Evolutionary conservation across 2,888 invertebrate species (phyloP).

Genomic region (Taphrorychus bicolor): DNA sequence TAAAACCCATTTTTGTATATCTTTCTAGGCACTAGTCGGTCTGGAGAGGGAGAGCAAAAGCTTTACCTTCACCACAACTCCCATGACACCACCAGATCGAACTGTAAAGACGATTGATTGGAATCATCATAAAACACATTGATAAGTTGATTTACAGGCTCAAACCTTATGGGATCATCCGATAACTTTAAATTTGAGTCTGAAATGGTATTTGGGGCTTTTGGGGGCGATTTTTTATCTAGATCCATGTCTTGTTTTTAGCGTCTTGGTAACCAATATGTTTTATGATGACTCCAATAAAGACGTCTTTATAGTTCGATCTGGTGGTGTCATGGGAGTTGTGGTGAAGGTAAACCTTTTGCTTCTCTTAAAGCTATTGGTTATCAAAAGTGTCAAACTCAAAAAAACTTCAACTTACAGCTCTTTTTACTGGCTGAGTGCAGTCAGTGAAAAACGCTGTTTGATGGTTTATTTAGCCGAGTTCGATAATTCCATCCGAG

Average conservation of each 20-base stretch:
- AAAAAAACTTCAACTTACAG: too few relatives aligned
- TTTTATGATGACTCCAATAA: conserved; percentile 97
- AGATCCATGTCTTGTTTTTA: too few relatives aligned
- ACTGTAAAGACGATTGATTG: conserved; percentile 77
- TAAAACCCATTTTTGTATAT: too few relatives aligned
- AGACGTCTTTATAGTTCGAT: conserved; percentile 66
- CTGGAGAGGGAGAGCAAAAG: neutral
- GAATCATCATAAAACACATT: conserved; percentile 98
- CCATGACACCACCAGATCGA: conserved; percentile 80
- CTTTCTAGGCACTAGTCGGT: too few relatives aligned
- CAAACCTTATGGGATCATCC: conserved; percentile 84
- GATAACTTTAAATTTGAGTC: conserved; percentile 76
- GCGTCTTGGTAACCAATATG: too few relatives aligned
- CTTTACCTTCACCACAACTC: conserved; percentile 74
- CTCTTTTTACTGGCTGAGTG: too few relatives aligned
- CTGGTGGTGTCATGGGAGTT: conserved; percentile 90
- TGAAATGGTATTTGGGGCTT: neutral
- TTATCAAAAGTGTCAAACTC: too few relatives aligned
- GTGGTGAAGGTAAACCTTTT: conserved; percentile 65
- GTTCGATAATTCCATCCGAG: too few relatives aligned
- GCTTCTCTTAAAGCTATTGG: too few relatives aligned
- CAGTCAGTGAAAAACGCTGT: too few relatives aligned
- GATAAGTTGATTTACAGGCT: conserved; percentile 88
- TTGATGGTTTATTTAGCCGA: too few relatives aligned
- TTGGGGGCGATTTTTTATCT: too few relatives aligned